Percentiles rank a stretch among this genome's conserved stretches.
Conservation (phyloP, 2,113 vertebrate genomes). For the Phaetusa simplex region DNA sequence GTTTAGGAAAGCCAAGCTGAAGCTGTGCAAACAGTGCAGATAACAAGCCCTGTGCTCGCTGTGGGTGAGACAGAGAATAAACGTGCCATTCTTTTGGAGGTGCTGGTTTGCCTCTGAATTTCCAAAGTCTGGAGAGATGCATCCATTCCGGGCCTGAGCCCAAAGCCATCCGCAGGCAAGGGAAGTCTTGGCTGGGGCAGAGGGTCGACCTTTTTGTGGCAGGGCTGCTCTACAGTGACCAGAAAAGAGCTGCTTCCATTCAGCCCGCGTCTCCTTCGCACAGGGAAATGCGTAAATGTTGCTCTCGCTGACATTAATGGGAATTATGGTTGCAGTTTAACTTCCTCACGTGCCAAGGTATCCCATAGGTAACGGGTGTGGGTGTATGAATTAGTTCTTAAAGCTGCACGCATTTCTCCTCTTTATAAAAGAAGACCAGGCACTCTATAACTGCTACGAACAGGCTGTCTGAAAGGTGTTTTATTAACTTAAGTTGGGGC, state of each 20-base stretch:
- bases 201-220: neutral
- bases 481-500: constrained; percentile 57
- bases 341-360: neutral
- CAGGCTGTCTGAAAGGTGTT: constrained; percentile 59
- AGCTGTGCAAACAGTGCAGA: neutral
- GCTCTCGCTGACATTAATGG: neutral
- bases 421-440: neutral
- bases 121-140: neutral
- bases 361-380: neutral
- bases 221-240: neutral
- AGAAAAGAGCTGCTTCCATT: neutral
- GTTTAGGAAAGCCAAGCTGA: neutral
- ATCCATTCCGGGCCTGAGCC: neutral
- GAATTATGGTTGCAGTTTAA: neutral
- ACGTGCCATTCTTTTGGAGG: neutral
- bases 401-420: neutral
- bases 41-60: rapidly evolving
- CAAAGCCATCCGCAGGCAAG: neutral
- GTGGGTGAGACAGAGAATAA: neutral
- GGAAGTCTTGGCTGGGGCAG: neutral
- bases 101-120: neutral
- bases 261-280: rapidly evolving
- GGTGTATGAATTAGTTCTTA: neutral
- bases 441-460: neutral
- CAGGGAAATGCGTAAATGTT: rapidly evolving